Conservation (phyloP, 2,113 vertebrate species). For the Anhinga rufa region DNA sequence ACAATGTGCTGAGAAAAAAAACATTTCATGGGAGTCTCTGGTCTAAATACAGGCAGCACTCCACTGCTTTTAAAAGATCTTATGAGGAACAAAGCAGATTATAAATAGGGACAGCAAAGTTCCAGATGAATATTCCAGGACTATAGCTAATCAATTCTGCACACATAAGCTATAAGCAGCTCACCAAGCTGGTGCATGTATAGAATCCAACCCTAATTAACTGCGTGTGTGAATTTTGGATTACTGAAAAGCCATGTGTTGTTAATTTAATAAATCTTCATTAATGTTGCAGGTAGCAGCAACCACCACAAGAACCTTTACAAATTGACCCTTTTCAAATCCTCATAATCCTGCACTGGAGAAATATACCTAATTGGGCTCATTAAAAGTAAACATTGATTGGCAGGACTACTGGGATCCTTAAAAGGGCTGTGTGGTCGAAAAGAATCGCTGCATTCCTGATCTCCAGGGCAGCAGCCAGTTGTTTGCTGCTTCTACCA, state of each 20-base stretch:
- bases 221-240: neutral
- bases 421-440: neutral
- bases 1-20: neutral
- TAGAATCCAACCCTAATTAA: neutral
- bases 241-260: neutral
- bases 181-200: neutral
- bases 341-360: constrained; percentile 11
- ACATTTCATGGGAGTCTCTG: neutral
- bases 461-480: neutral
- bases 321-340: constrained; percentile 24
- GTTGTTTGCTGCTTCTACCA: neutral
- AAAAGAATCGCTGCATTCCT: neutral
- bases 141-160: neutral
- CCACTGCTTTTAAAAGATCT: neutral
- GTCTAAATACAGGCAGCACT: neutral
- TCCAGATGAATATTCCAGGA: neutral
- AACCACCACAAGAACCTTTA: neutral
- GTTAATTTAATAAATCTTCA: constrained; percentile 47
- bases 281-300: neutral
- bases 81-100: neutral
- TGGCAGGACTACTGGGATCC: neutral
- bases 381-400: constrained; percentile 41
- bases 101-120: neutral
- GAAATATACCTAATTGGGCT: constrained; percentile 31
- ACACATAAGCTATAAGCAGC: neutral